A percentile compares a stretch with the other conserved stretches of the same genome.
These are phyloP conservation scores for Anisognathus igniventris DNA, from an alignment of 2,797 vertebrate species.

Conservation along the genomic window DNA sequence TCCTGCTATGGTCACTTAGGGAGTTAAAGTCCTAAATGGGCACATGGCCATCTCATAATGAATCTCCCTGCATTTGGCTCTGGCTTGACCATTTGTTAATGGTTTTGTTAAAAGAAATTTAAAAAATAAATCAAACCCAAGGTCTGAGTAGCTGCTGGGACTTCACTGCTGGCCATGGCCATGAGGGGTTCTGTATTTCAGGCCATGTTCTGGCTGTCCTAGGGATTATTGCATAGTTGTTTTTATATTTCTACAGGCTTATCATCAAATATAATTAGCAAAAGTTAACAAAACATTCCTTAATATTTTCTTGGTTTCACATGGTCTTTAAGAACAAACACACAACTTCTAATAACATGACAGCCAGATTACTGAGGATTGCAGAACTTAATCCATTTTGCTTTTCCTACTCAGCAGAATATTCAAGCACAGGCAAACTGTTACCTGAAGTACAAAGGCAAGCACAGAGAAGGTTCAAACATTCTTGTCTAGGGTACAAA, in stretches of 20 bases:
- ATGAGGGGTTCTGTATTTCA: neutral
- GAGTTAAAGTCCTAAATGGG: neutral
- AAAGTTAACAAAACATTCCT: neutral
- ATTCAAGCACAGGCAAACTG: neutral
- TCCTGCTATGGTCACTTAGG: neutral
- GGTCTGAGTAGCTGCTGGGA: neutral
- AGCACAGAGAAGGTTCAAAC: neutral
- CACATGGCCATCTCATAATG: neutral
- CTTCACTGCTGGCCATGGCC: neutral
- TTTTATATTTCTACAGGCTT: neutral
- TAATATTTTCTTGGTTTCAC: neutral
- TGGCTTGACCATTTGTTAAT: neutral
- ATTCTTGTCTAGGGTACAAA: neutral
- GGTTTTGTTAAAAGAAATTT: neutral
- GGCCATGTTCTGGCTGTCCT: neutral
- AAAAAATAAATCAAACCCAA: neutral
- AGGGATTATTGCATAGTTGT: neutral
- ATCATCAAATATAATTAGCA: neutral
- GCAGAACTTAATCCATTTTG: neutral
- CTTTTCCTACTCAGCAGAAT: neutral
- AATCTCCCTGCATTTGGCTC: neutral
- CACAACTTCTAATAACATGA: neutral
- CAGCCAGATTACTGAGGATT: neutral
- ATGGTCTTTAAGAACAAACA: neutral
- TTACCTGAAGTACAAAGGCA: neutral